Evolutionary conservation across 1,140 invertebrate species (phyloP).

Genomic region (Papilio polytes): DNA sequence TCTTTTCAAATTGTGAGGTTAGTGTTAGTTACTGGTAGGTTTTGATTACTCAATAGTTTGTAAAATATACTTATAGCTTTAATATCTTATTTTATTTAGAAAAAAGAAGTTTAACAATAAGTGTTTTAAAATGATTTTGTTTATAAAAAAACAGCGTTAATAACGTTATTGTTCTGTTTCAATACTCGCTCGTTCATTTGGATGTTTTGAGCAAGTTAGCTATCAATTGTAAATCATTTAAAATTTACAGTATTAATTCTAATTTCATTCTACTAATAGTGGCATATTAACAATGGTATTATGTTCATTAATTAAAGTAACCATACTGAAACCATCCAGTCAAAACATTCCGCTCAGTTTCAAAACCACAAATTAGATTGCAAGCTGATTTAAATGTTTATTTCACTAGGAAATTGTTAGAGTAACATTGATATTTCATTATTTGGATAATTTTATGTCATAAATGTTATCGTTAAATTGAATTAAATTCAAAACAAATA

Average conservation of each 20-base stretch:
- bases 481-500: not conserved
- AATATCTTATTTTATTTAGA: too few relatives aligned
- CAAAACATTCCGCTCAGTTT: constrained; percentile 1
- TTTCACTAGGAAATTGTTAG: not conserved
- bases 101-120: too few relatives aligned
- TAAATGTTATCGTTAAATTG: not conserved
- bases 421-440: not conserved
- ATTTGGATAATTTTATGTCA: not conserved
- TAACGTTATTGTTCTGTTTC: too few relatives aligned
- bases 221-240: too few relatives aligned
- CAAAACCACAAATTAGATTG: constrained; percentile 21
- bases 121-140: too few relatives aligned
- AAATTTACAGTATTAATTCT: not conserved
- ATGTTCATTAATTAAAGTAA: not conserved
- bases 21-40: not conserved
- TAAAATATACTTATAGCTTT: not conserved
- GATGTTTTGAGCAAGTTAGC: too few relatives aligned
- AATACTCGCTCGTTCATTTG: too few relatives aligned
- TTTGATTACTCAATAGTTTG: not conserved
- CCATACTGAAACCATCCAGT: not conserved
- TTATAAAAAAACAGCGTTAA: too few relatives aligned
- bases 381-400: not conserved
- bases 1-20: not conserved
- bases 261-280: not conserved
- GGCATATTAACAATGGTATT: not conserved